Conservation (phyloP, 2,113 vertebrate species). For the Rissa tridactyla region DNA sequence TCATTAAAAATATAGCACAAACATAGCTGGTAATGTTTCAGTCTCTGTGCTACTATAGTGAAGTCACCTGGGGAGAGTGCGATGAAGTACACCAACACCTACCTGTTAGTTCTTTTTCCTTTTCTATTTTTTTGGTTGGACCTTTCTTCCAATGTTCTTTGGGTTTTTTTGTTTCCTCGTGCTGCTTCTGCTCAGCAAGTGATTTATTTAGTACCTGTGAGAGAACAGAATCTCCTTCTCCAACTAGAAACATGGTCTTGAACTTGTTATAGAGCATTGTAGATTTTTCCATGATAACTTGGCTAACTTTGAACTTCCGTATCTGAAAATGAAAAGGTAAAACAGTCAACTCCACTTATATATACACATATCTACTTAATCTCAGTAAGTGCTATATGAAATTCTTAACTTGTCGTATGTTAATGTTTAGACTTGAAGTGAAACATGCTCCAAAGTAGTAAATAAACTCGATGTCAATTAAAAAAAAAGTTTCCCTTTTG, state of each 20-base stretch:
- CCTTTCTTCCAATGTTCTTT: slow-evolving; percentile 83
- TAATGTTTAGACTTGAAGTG: background rate
- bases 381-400: background rate
- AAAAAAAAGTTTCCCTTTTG: background rate
- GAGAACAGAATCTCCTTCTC: slow-evolving; percentile 90
- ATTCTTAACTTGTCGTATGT: background rate
- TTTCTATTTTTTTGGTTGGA: slow-evolving; percentile 83
- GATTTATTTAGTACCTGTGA: slow-evolving; percentile 92
- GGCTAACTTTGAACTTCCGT: slow-evolving; percentile 90
- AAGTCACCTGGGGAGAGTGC: background rate
- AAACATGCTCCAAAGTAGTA: background rate
- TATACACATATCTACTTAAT: background rate
- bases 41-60: background rate
- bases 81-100: background rate
- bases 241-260: slow-evolving; percentile 93
- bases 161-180: slow-evolving; percentile 83
- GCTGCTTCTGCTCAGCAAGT: slow-evolving; percentile 87
- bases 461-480: background rate
- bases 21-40: background rate
- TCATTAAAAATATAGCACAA: background rate
- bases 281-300: slow-evolving; percentile 93
- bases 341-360: background rate
- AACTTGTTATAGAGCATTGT: slow-evolving; percentile 95
- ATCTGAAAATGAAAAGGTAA: slow-evolving; percentile 73
- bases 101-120: slow-evolving; percentile 84